phyloP scores from a whole-genome alignment of 2,113 vertebrate genomes.

The Probosciger aterrimus region DNA sequence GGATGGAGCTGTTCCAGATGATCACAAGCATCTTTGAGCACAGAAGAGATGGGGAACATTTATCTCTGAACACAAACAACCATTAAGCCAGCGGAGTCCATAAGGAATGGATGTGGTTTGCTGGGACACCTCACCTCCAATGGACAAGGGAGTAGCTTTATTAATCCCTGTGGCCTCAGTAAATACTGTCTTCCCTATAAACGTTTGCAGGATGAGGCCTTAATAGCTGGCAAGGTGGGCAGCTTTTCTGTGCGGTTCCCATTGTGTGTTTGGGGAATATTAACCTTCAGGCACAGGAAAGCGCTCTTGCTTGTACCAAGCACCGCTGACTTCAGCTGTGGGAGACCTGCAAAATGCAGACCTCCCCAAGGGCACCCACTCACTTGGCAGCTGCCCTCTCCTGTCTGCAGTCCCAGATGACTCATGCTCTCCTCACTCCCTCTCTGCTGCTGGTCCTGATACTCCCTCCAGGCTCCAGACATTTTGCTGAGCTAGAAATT shows the following conservation, averaged over 20 bases:
- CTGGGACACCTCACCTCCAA: not conserved
- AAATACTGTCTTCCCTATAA: not conserved
- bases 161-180: not conserved
- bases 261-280: not conserved
- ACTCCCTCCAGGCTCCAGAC: not conserved
- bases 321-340: not conserved
- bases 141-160: not conserved
- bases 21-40: not conserved
- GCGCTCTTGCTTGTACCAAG: constrained; percentile 38
- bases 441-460: not conserved
- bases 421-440: constrained; percentile 12
- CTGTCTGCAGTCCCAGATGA: constrained; percentile 47
- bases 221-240: not conserved
- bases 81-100: not conserved
- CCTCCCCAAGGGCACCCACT: constrained; percentile 48
- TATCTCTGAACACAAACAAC: not conserved
- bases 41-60: not conserved
- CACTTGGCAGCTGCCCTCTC: constrained; percentile 41
- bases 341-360: constrained; percentile 37
- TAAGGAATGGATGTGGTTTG: not conserved
- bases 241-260: not conserved
- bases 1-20: not conserved
- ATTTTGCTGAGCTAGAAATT: constrained; percentile 55
- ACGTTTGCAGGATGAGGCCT: not conserved
- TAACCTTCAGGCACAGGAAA: not conserved